Evolutionary conservation across 1,140 invertebrate species (phyloP).

Genomic region (Drosophila fuyamai): DNA sequence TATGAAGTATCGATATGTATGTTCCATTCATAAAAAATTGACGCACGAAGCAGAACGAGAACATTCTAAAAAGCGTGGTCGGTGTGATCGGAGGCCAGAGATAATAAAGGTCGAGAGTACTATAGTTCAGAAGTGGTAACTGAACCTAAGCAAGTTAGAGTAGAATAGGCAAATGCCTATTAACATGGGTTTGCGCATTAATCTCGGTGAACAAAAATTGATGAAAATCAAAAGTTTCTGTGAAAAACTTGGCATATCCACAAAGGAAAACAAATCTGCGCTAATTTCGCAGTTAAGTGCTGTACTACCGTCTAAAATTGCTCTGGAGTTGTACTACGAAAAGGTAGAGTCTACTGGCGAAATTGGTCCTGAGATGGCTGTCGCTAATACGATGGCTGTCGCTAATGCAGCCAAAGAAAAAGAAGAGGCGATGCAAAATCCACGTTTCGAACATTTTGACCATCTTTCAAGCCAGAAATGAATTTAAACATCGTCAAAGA

Average conservation of each 20-base stretch:
- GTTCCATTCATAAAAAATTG: too few relatives aligned
- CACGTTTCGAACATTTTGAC: background rate
- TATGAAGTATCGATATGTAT: too few relatives aligned
- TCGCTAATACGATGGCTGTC: too few relatives aligned
- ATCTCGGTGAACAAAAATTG: background rate
- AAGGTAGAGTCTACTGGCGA: background rate
- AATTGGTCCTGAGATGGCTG: background rate
- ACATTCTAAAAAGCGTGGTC: too few relatives aligned
- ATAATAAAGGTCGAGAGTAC: too few relatives aligned
- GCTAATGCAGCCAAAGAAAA: background rate
- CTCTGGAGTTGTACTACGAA: constrained; percentile 1
- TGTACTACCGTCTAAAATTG: constrained; percentile 1
- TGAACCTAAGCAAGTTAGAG: too few relatives aligned
- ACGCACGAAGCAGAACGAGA: too few relatives aligned
- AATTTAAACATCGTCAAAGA: constrained; percentile 1
- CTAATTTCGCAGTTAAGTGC: background rate
- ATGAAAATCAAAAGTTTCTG: background rate
- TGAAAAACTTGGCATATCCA: background rate
- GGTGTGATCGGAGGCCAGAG: too few relatives aligned
- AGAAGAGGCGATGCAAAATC: background rate
- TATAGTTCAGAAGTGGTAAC: too few relatives aligned
- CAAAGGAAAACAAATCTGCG: background rate
- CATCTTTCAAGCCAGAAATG: background rate
- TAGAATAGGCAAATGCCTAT: too few relatives aligned
- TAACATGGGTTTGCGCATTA: too few relatives aligned